Evolutionary conservation across 2,888 invertebrate genomes (phyloP).

Genomic region (Tanypteryx hageni): DNA sequence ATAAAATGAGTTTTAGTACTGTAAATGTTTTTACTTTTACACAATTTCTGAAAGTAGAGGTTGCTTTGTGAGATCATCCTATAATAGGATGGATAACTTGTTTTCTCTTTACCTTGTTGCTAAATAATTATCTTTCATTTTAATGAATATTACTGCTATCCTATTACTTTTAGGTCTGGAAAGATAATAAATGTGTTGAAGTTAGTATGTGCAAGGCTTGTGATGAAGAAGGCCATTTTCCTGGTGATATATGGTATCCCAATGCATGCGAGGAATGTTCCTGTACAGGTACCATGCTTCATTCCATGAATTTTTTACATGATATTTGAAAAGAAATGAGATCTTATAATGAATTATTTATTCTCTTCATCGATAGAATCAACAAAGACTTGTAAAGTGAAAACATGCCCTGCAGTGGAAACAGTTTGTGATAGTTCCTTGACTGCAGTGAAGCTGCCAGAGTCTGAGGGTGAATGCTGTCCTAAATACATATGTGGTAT

Average conservation of each 20-base stretch:
- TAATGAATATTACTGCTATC: conserved; percentile 34
- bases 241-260: conserved; percentile 83
- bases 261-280: conserved; percentile 86
- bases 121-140: too few relatives aligned
- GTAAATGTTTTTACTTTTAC: too few relatives aligned
- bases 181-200: conserved; percentile 85
- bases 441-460: conserved; percentile 77
- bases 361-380: conserved; percentile 73
- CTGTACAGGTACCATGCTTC: conserved; percentile 76
- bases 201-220: conserved; percentile 84
- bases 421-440: conserved; percentile 81
- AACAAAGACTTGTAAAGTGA: conserved; percentile 81
- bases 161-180: conserved; percentile 77
- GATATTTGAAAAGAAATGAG: neutral
- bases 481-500: conserved; percentile 80
- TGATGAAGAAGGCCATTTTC: conserved; percentile 83
- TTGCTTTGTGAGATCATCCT: too few relatives aligned
- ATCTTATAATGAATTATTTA: neutral
- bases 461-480: conserved; percentile 82
- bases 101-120: too few relatives aligned
- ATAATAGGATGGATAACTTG: too few relatives aligned
- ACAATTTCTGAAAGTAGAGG: too few relatives aligned
- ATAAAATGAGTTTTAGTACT: too few relatives aligned
- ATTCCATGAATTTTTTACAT: neutral
- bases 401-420: conserved; percentile 78